Conservation (phyloP, 1,140 invertebrate species). For the Bombyx mandarina region DNA sequence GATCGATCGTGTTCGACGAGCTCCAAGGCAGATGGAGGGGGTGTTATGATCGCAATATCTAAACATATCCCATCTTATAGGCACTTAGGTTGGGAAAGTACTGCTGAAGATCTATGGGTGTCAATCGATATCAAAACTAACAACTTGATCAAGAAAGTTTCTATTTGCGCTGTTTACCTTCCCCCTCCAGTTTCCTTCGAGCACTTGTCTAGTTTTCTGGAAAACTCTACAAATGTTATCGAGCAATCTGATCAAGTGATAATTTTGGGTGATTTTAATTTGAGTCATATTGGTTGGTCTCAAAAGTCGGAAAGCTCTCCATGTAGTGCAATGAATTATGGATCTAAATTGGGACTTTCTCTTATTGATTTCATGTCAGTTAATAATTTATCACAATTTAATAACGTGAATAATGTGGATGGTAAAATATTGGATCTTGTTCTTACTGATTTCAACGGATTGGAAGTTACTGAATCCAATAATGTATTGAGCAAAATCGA, state of each 20-base stretch:
- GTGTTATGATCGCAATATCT: slow-evolving; percentile 23
- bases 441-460: slow-evolving; percentile 3
- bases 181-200: slow-evolving; percentile 7
- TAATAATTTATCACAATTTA: slow-evolving; percentile 16
- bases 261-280: slow-evolving; percentile 13
- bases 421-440: slow-evolving; percentile 10
- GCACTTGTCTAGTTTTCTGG: slow-evolving; percentile 1
- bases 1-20: slow-evolving; percentile 10
- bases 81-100: slow-evolving; percentile 6
- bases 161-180: slow-evolving; percentile 8
- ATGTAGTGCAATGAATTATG: slow-evolving; percentile 1
- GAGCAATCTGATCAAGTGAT: background rate
- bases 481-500: slow-evolving; percentile 1
- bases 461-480: background rate
- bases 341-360: background rate
- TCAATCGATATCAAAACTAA: background rate
- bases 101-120: slow-evolving; percentile 10
- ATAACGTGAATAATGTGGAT: slow-evolving; percentile 10
- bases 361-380: slow-evolving; percentile 19
- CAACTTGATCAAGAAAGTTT: slow-evolving; percentile 2
- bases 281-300: slow-evolving; percentile 7
- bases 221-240: background rate
- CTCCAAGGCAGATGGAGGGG: slow-evolving; percentile 22
- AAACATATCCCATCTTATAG: slow-evolving; percentile 5
- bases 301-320: no score